Base-by-base conservation (phyloP, 2,113 vertebrate species). In the Terrapene triunguis region DNA sequence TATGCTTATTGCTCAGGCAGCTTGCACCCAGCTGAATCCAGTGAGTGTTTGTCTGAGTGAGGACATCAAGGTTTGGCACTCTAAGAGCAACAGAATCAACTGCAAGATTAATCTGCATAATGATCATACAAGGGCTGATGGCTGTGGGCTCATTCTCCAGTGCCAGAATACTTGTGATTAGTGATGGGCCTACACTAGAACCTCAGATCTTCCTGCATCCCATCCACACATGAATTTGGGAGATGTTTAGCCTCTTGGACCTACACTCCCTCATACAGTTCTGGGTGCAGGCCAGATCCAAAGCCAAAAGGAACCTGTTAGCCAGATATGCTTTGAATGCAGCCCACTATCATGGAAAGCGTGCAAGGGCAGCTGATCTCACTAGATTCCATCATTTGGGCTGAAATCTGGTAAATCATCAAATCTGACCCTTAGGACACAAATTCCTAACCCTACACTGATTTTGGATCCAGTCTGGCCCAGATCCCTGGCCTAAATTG, bases 211-310 rank as follows among this genome's bases (percentile, higher is more conserved):
- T 44, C 25, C 44, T 47, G 24, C 12, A 47, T 8, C 44, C 24
- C 76, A 29, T 29, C 51, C 50, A 53, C 32, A 51, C 19, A n/a
- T n/a, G 50, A 22, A 32, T n/a, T 7, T 35, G n/a, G 80, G 80
- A 81, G 80, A 51, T 51, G 48, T 35, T 51, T 35, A 14, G 27
- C 53, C 1, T 6, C 72, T 2, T 22, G 29, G 11, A 13, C 17
- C 48, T 5, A 42, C 8, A 6, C n/a, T 2, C 22, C 14, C 21
- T 21, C 0, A 62, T 69, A 2, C 0, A 76, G 44, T 0, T 21
- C 21, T 13, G 21, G 1, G 35, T 3, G 5, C 5, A 13, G 16
- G 5, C 16, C 91, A 0, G 12, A 3, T 4, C 2, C 78, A 76
- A 5, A 72, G 9, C 1, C n/a, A 38, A 22, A n/a, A n/a, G 9